Base-by-base conservation (phyloP, 2,888 invertebrate species). In the Melolontha melolontha region DNA sequence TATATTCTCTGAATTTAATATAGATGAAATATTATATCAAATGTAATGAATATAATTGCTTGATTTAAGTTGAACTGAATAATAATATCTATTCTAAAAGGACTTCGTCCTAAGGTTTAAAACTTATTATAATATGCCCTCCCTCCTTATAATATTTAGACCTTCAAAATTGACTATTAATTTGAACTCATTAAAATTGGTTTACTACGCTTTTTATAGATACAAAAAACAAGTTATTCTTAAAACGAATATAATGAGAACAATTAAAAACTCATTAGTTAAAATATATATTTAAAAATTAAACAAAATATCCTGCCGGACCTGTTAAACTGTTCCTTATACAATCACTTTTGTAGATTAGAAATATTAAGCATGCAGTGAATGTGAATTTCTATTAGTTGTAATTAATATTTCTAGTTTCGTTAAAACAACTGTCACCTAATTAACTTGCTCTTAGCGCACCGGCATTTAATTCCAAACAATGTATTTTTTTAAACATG, bases 401-500 rank as follows among this genome's bases (percentile, higher is more conserved):
- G 14, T 29, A 59, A 59, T 59, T 44, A 44, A 59, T 59, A 59
- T 59, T 29, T 29, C 59, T n/a, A 44, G 44, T 34, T 44, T 54
- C 29, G 16, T 54, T 54, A 44, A 59, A 44, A 47, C 59, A 44
- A 44, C 59, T 59, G 34, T 59, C 59, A 29, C 59, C 44, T 59
- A 59, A 59, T 59, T 44, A 59, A 44, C 29, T 42, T 44, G 29
- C 22, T 59, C 14, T 29, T 44, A 59, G 10, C 29, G 11, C 29
- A 59, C 44, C 44, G 29, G 8, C 14, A 7, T 39, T 44, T 59
- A 44, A 27, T n/a, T 59, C 10, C 5, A 42, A 41, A 22, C 44
- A 16, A 44, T 22, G 12, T 44, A 10, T 44, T 59, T 59, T 22
- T n/a, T n/a, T n/a, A n/a, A n/a, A n/a, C n/a, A 29, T n/a, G 7